Evolutionary conservation across 1,140 invertebrate genomes (phyloP).

Genomic region (Vanessa tameamea): DNA sequence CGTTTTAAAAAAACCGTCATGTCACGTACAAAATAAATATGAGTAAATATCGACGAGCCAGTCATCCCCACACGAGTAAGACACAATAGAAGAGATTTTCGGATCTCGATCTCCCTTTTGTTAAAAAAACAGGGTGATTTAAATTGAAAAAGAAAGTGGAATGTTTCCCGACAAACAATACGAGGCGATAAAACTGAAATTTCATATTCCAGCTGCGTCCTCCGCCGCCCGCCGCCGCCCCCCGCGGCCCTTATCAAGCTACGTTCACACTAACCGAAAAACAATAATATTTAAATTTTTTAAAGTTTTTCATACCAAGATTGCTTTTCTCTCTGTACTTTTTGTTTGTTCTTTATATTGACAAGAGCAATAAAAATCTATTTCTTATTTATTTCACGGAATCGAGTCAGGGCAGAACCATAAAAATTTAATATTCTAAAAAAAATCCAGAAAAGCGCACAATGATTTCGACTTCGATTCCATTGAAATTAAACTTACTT

Average conservation of each 20-base stretch:
- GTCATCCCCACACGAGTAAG: neutral
- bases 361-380: too few species aligned
- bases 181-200: constrained; percentile 37
- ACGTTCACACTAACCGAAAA: constrained; percentile 1
- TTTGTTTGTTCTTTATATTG: too few species aligned
- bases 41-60: constrained; percentile 1
- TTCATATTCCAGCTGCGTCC: constrained; percentile 38
- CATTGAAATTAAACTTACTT: too few species aligned
- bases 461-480: too few species aligned
- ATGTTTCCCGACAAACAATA: constrained; percentile 31
- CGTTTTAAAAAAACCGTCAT: neutral
- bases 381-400: too few species aligned
- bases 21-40: neutral
- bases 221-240: neutral
- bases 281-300: neutral
- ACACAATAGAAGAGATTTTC: constrained; percentile 19
- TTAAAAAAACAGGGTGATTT: constrained; percentile 30
- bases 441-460: too few species aligned
- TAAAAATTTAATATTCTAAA: too few species aligned
- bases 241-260: neutral
- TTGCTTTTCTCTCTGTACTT: too few species aligned
- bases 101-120: constrained; percentile 11
- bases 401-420: too few species aligned
- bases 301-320: too few species aligned
- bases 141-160: constrained; percentile 36